phyloP scores from a whole-genome alignment of 2,797 vertebrate species.

The Apogon hyalosoma region DNA sequence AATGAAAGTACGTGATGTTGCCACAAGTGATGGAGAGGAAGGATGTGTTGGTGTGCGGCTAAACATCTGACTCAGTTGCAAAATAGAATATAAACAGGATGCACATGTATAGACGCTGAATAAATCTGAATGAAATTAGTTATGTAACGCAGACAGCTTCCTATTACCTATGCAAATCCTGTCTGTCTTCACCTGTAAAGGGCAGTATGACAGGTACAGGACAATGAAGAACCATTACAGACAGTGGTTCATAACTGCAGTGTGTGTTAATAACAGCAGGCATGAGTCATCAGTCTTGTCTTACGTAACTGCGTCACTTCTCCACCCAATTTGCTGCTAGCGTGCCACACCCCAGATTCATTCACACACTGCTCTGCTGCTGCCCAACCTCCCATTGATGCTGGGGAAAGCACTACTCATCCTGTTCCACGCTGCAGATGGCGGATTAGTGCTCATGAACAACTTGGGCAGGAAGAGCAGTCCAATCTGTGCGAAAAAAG shows the following conservation, averaged over 20 bases:
- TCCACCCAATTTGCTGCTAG: conserved; percentile 69
- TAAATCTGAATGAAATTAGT: conserved; percentile 66
- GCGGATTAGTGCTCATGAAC: conserved; percentile 15
- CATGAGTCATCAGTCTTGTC: conserved; percentile 78
- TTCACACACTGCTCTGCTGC: conserved; percentile 70
- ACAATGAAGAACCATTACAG: conserved; percentile 33
- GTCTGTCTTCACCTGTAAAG: conserved; percentile 22
- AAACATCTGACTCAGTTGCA: no score
- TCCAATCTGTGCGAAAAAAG: conserved; percentile 30
- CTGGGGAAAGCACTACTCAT: conserved; percentile 44
- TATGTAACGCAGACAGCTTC: conserved; percentile 45
- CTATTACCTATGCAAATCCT: conserved; percentile 40
- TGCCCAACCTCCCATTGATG: conserved; percentile 75
- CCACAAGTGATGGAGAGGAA: no score
- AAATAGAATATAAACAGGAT: no score
- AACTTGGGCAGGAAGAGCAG: conserved; percentile 17
- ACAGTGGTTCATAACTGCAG: conserved; percentile 64
- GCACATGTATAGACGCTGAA: conserved; percentile 23
- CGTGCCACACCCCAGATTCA: conserved; percentile 78
- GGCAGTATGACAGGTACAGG: conserved; percentile 25
- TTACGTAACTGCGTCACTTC: conserved; percentile 76
- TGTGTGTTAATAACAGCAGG: conserved; percentile 76
- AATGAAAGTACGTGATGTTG: no score
- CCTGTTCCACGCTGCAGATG: conserved; percentile 31
- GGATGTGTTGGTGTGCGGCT: no score